Percentiles rank a stretch among this genome's conserved stretches.
phyloP scores from a whole-genome alignment of 2,888 invertebrate genomes.

The Psylliodes chrysocephalus region DNA sequence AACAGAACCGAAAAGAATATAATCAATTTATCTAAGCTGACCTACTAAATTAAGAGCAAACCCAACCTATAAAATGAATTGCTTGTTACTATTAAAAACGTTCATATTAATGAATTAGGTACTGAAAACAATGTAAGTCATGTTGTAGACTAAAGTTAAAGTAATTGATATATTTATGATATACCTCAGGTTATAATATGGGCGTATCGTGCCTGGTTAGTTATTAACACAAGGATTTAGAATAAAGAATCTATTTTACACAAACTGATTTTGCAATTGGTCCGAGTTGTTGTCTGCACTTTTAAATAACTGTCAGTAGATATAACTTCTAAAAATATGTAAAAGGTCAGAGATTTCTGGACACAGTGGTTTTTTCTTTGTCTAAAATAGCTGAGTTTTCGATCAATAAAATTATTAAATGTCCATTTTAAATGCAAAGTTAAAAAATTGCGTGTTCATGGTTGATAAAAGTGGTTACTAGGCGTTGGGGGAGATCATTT shows the following conservation, averaged over 20 bases:
- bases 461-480: conserved; percentile 31
- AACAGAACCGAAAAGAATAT: not conserved
- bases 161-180: conserved; percentile 7
- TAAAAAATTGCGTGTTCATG: conserved; percentile 26
- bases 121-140: conserved; percentile 7
- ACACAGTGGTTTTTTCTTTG: no score
- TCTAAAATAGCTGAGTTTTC: no score
- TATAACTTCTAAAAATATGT: no score
- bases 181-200: conserved; percentile 12
- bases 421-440: no score
- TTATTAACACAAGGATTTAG: no score
- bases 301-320: no score
- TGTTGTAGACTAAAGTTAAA: not conserved
- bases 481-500: conserved; percentile 36
- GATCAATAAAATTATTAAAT: no score
- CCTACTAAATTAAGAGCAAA: not conserved
- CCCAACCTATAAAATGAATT: conserved; percentile 12
- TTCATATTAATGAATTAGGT: conserved; percentile 9
- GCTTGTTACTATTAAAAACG: not conserved
- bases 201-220: not conserved
- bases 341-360: no score
- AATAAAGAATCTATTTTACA: not conserved
- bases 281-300: no score
- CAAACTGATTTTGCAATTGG: not conserved
- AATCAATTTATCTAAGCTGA: not conserved